phyloP scores from a whole-genome alignment of 92 coral and sea anemone genomes.

The Hydrozoanthus gracilis region DNA sequence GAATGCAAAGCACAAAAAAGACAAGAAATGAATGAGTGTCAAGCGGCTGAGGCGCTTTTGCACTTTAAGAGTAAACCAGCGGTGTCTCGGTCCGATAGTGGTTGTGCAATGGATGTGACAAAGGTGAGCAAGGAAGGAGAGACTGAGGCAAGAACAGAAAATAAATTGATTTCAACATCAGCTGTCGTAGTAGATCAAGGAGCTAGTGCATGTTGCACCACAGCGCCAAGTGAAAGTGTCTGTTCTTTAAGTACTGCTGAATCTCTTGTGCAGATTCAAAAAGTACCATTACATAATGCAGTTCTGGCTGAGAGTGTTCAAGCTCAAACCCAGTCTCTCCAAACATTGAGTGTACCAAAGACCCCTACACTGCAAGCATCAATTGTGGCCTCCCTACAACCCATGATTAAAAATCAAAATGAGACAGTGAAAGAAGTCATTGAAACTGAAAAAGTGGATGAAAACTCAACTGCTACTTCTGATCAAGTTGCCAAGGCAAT shows the following conservation, averaged over 20 bases:
- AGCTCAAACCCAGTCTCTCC: slow-evolving; percentile 24
- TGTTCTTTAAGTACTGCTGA: slow-evolving; percentile 22
- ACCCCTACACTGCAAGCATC: not conserved
- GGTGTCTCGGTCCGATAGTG: slow-evolving; percentile 58
- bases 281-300: not conserved
- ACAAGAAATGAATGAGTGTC: slow-evolving; percentile 76
- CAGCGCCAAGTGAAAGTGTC: not conserved
- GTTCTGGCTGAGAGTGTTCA: slow-evolving; percentile 5
- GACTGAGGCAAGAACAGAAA: not conserved
- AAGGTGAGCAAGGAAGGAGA: slow-evolving; percentile 3
- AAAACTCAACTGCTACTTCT: slow-evolving; percentile 8
- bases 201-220: not conserved
- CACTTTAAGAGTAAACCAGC: slow-evolving; percentile 84
- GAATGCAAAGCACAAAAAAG: slow-evolving; percentile 18
- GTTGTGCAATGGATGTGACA: not conserved
- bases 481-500: slow-evolving; percentile 36
- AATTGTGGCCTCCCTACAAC: not conserved
- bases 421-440: not conserved
- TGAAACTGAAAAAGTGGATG: not conserved
- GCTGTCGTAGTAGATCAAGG: not conserved
- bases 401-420: not conserved
- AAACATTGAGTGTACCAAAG: not conserved
- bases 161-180: not conserved
- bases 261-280: slow-evolving; percentile 57
- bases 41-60: slow-evolving; percentile 94